These are phyloP conservation scores for Garrulus glandarius DNA, from an alignment of 2,797 vertebrate genomes.

Conservation along the genomic window DNA sequence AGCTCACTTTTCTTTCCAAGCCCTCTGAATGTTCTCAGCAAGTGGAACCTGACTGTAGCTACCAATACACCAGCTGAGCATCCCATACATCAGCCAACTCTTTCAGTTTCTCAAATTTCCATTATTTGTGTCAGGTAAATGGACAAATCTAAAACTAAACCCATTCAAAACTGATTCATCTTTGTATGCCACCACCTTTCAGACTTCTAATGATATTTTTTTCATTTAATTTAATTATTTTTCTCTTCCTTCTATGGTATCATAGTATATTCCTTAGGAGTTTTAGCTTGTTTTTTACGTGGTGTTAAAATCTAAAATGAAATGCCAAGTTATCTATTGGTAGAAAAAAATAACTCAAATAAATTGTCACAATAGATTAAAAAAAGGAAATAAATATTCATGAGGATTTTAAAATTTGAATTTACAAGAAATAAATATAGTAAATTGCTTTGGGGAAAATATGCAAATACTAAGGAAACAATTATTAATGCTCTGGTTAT, in stretches of 20 bases:
- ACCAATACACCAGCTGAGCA: accelerated
- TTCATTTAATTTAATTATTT: background rate
- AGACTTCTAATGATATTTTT: background rate
- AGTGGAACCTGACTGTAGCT: background rate
- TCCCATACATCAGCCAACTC: accelerated
- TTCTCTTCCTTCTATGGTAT: background rate
- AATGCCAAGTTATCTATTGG: background rate
- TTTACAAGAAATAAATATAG: slow-evolving; percentile 32
- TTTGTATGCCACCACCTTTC: accelerated
- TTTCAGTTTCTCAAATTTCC: background rate
- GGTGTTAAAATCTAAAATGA: background rate
- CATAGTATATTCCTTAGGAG: background rate
- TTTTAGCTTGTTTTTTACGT: background rate
- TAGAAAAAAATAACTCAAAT: background rate
- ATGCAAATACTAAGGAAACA: slow-evolving; percentile 10
- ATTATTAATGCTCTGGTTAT: slow-evolving; percentile 32
- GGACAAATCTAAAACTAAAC: background rate
- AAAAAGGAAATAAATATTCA: slow-evolving; percentile 37
- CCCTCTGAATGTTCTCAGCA: background rate
- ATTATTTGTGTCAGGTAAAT: background rate
- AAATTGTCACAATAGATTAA: background rate
- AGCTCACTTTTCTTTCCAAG: background rate
- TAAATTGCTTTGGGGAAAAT: background rate
- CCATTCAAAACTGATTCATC: background rate
- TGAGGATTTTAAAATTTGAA: slow-evolving; percentile 32